Evolutionary conservation across 1,140 invertebrate species (phyloP).

Genomic region (Plodia interpunctella): DNA sequence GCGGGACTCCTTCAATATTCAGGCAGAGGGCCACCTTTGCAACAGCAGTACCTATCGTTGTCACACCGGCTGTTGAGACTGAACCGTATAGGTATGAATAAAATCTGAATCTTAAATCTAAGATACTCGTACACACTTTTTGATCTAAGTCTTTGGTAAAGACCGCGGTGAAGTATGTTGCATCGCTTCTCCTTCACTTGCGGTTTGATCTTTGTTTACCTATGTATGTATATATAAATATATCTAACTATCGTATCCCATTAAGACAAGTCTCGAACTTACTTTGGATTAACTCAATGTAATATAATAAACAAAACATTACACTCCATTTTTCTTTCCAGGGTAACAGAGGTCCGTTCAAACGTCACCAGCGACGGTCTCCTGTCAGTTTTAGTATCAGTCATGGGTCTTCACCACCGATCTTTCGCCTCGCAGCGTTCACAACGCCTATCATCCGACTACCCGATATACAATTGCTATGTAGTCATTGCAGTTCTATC

Average conservation of each 20-base stretch:
- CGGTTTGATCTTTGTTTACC: too few relatives aligned
- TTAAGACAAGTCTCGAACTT: too few relatives aligned
- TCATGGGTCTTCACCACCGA: conserved; percentile 52
- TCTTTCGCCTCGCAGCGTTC: conserved; percentile 46
- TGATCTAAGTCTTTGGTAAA: too few relatives aligned
- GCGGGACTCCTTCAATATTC: conserved; percentile 46
- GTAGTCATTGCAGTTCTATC: conserved; percentile 66
- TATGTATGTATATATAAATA: too few relatives aligned
- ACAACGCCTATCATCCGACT: conserved; percentile 52
- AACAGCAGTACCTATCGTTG: conserved; percentile 26
- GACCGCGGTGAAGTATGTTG: too few relatives aligned
- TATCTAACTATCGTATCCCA: too few relatives aligned
- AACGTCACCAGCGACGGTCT: conserved; percentile 69
- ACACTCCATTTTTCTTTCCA: conserved; percentile 36
- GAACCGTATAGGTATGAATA: conserved; percentile 41
- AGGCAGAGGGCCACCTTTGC: conserved; percentile 46
- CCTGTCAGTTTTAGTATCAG: conserved; percentile 64
- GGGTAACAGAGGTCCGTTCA: conserved; percentile 71
- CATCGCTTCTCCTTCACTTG: too few relatives aligned
- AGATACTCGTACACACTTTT: too few relatives aligned
- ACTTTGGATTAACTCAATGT: too few relatives aligned
- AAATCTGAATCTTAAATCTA: too few relatives aligned
- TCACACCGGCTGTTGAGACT: conserved; percentile 34
- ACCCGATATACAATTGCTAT: conserved; percentile 62
- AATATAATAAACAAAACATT: too few relatives aligned